These are phyloP conservation scores for Odontomachus brunneus DNA, from an alignment of 1,140 invertebrate species.

Conservation along the genomic window DNA sequence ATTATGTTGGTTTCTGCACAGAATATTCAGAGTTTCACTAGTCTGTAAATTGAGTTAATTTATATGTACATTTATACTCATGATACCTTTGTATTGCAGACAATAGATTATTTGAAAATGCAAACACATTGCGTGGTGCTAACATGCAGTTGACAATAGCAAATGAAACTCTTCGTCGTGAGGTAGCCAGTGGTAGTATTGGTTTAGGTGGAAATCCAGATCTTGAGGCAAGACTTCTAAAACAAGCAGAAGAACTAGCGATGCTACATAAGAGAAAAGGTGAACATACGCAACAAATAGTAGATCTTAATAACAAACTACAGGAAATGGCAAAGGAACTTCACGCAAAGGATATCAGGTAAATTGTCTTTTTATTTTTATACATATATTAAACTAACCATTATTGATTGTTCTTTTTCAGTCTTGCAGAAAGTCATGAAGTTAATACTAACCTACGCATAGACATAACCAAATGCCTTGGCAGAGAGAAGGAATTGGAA, in stretches of 20 bases:
- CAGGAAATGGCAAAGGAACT: slow-evolving; percentile 94
- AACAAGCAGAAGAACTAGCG: slow-evolving; percentile 96
- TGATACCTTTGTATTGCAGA: slow-evolving; percentile 87
- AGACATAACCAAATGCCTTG: slow-evolving; percentile 89
- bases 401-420: slow-evolving; percentile 81
- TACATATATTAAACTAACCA: not conserved
- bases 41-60: not conserved
- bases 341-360: slow-evolving; percentile 91
- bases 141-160: slow-evolving; percentile 94
- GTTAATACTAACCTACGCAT: slow-evolving; percentile 88
- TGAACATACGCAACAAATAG: slow-evolving; percentile 96
- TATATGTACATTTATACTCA: no score
- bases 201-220: slow-evolving; percentile 83
- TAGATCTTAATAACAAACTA: slow-evolving; percentile 94
- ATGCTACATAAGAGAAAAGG: slow-evolving; percentile 94
- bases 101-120: slow-evolving; percentile 94
- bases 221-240: slow-evolving; percentile 94
- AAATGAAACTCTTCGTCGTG: slow-evolving; percentile 92
- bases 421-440: slow-evolving; percentile 90
- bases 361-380: slow-evolving; percentile 69
- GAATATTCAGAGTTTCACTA: no score
- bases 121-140: slow-evolving; percentile 91
- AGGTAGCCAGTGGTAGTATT: slow-evolving; percentile 83
- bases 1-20: no score
- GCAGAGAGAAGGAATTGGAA: slow-evolving; percentile 90